Conservation (phyloP, 2,797 vertebrate genomes). For the Fistularia tabacaria region DNA sequence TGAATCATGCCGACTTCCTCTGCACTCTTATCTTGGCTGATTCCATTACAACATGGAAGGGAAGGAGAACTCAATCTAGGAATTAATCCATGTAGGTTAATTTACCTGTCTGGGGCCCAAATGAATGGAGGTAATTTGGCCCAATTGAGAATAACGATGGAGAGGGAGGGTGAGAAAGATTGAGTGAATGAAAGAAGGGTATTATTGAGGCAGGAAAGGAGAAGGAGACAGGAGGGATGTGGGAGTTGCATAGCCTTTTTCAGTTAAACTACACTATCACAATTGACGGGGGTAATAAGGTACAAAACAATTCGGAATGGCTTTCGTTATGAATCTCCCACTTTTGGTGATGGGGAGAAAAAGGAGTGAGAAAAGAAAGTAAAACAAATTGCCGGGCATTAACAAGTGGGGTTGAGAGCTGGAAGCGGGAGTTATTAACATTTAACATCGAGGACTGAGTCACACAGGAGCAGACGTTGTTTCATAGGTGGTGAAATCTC, state of each 20-base stretch:
- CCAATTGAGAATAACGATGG: constrained; percentile 80
- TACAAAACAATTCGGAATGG: constrained; percentile 4
- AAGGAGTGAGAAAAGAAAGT: background rate
- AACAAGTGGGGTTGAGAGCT: background rate
- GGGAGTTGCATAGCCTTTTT: constrained; percentile 2
- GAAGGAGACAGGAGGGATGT: background rate
- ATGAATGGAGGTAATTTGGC: constrained; percentile 91
- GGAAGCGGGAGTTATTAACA: background rate
- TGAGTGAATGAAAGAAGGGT: constrained; percentile 7
- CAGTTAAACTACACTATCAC: background rate
- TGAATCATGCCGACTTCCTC: constrained; percentile 80
- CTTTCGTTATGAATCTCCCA: constrained; percentile 6
- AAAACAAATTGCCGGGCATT: background rate
- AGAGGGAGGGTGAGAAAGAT: constrained; percentile 32
- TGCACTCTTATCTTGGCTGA: constrained; percentile 75
- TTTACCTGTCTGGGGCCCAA: constrained; percentile 82
- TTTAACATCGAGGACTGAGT: background rate
- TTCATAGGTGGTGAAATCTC: too few relatives aligned
- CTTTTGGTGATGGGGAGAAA: background rate
- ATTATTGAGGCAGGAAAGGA: background rate
- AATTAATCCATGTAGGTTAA: constrained; percentile 86
- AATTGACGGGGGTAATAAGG: constrained; percentile 10
- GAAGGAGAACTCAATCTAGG: constrained; percentile 73
- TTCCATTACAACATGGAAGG: constrained; percentile 73
- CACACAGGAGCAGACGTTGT: too few relatives aligned